Evolutionary conservation across 2,888 invertebrate genomes (phyloP).

Genomic region (Luffia ferchaultella): DNA sequence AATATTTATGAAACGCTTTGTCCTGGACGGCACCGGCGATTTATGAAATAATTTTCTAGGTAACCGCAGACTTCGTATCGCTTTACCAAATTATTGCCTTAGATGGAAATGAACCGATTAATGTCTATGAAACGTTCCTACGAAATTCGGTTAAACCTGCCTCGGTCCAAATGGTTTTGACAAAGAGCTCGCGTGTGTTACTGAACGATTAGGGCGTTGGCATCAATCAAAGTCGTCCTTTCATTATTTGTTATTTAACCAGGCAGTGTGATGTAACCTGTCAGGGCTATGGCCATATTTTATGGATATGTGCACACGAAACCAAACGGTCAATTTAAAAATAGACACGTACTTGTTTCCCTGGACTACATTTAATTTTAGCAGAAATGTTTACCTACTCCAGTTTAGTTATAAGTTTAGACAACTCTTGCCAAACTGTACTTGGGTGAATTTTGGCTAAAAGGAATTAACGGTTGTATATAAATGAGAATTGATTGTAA

Average conservation of each 20-base stretch:
- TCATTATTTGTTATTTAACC: background rate
- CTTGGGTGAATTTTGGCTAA: no score
- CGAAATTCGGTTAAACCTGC: background rate
- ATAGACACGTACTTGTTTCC: no score
- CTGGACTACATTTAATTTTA: no score
- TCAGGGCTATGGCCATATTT: constrained; percentile 7
- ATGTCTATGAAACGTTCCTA: background rate
- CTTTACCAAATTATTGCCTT: background rate
- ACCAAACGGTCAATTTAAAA: no score
- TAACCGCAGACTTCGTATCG: background rate
- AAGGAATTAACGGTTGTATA: no score
- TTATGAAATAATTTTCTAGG: background rate
- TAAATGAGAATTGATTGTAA: no score
- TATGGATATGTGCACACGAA: no score
- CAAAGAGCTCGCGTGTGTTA: constrained; percentile 2
- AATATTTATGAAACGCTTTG: constrained; percentile 49
- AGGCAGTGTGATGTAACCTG: background rate
- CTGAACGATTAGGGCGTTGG: constrained; percentile 8
- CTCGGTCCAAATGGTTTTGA: background rate
- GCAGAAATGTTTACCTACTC: no score
- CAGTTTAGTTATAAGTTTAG: no score
- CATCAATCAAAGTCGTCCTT: background rate
- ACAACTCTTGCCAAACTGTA: no score
- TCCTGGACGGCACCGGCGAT: constrained; percentile 24
- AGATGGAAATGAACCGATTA: background rate